Base-by-base conservation (phyloP, 2,113 vertebrate species). In the Podilymbus podiceps region DNA sequence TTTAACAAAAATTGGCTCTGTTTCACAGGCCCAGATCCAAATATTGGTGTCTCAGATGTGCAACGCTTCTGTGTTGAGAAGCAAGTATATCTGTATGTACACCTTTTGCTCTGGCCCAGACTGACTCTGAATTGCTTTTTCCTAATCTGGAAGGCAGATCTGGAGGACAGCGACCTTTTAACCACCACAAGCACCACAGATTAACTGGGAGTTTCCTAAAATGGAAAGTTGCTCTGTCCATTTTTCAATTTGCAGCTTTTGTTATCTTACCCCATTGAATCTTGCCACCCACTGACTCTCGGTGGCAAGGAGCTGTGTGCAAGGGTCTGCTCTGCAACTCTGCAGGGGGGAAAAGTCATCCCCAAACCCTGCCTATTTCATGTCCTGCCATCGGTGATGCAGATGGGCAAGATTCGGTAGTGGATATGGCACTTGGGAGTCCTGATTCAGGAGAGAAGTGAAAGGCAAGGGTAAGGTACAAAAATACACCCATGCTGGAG, bases 131-230 rank as follows among this genome's bases (percentile, higher is more conserved):
- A 90, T 94, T 88, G 50, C 85, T 88, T 89, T 81, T 85, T 93
- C 47, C 35, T 93, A 67, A 94, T 95, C 87, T 79, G 49, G 60
- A 91, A 91, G 60, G 86, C 88, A 89, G 71, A 66, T 93, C 62
- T 95, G 77, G 30, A 85, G 79, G 78, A 63, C 52, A 73, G 2
- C 0, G 28, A 94, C 91, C 80, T 94, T 95, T 80, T 47, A 88
- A 72, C 72, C 1, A 11, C 52, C n/a, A 18, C n/a, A 86, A 52
- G 69, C 58, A 75, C 68, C 35, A 15, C 3, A 19, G 76, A 83
- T 95, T 95, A 96, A 88, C 75, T 0, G 3, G 82, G 31, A 33
- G 15, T 49, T 89, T 79, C 62, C 28, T 77, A 6, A 47, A 44
- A 30, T 71, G 64, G 53, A 31, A 83, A 46, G 69, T 87, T 80